These are phyloP conservation scores for Alosa alosa DNA, from an alignment of 2,113 vertebrate species.

Conservation along the genomic window DNA sequence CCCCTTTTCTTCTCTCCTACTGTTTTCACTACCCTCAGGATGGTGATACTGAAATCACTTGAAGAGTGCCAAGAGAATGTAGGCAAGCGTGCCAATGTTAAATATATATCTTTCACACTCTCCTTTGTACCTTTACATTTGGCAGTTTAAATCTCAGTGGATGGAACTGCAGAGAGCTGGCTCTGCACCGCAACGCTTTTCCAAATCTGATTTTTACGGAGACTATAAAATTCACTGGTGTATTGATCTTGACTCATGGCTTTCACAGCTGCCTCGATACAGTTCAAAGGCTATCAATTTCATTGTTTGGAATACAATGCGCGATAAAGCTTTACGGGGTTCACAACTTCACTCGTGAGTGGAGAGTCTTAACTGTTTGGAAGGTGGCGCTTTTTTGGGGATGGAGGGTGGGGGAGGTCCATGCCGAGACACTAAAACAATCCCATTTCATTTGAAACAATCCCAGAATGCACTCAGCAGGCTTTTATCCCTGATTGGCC, in stretches of 20 bases:
- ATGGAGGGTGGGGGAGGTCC: background rate
- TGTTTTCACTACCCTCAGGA: background rate
- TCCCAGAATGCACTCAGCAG: conserved; percentile 8
- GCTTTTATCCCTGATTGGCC: background rate
- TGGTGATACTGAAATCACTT: background rate
- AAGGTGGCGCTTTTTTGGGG: background rate
- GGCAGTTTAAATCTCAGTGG: background rate
- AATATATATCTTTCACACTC: background rate
- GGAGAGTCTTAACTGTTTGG: background rate
- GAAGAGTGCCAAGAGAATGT: conserved; percentile 22
- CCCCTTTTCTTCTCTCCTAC: background rate
- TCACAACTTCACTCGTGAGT: conserved; percentile 31
- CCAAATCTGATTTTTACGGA: conserved; percentile 26
- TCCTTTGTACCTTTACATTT: background rate
- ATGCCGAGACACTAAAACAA: background rate
- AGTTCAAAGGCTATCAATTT: conserved; percentile 26
- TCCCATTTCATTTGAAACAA: background rate
- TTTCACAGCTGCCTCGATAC: conserved; percentile 10
- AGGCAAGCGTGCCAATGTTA: background rate
- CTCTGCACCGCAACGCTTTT: background rate
- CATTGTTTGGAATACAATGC: conserved; percentile 40
- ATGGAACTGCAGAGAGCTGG: background rate
- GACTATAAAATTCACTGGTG: conserved; percentile 19
- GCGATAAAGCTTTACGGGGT: conserved; percentile 35
- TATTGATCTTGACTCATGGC: conserved; percentile 33